Percentiles rank a stretch among this genome's conserved stretches.
These are phyloP conservation scores for Brachypteracias leptosomus DNA, from an alignment of 2,113 vertebrate genomes.

Conservation along the genomic window DNA sequence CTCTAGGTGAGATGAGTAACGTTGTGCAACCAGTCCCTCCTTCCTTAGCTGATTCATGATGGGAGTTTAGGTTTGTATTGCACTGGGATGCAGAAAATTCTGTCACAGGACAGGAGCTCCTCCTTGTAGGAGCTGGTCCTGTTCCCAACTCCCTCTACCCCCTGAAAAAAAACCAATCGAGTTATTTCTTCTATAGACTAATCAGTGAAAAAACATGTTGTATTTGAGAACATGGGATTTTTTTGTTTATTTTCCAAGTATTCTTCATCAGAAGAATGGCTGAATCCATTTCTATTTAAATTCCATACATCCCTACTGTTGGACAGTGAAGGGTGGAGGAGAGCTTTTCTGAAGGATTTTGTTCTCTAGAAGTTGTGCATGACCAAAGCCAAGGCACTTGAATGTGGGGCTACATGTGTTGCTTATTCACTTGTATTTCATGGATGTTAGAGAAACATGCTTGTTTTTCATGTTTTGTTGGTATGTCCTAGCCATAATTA, in stretches of 20 bases:
- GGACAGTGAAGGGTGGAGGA: not conserved
- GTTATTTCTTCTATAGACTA: not conserved
- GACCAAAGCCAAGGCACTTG: not conserved
- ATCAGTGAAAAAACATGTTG: not conserved
- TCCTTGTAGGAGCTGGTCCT: not conserved
- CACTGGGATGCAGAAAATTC: not conserved
- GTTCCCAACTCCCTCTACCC: not conserved
- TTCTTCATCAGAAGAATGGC: not conserved
- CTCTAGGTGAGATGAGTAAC: not conserved
- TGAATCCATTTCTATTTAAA: not conserved
- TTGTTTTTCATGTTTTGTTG: not conserved
- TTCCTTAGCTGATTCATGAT: not conserved
- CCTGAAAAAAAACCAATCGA: not conserved
- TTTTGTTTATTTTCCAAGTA: not conserved
- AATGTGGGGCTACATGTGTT: fast-evolving
- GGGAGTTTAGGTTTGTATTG: not conserved
- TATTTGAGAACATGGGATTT: not conserved
- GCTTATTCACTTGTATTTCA: not conserved
- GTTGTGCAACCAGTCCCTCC: not conserved
- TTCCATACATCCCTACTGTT: not conserved
- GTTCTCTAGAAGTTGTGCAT: not conserved
- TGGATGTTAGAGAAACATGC: not conserved
- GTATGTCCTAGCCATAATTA: not conserved
- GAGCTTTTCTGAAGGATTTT: not conserved
- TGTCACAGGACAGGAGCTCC: not conserved